Evolutionary conservation across 2,113 vertebrate species (phyloP).

Genomic region (Protobothrops flavoviridis): DNA sequence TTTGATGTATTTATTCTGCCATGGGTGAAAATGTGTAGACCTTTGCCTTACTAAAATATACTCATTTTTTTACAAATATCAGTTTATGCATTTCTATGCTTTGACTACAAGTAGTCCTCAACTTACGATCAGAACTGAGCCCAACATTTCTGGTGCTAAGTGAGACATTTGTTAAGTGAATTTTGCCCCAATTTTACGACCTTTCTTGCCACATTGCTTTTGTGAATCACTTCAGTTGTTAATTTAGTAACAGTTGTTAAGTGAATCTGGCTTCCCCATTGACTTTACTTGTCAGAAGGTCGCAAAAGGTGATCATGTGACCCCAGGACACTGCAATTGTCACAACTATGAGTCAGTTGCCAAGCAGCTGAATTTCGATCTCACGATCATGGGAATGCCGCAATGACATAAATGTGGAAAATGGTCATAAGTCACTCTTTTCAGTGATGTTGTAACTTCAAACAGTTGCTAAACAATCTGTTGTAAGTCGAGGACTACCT

Average conservation of each 20-base stretch:
- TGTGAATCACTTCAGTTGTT: not conserved
- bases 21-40: not conserved
- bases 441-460: not conserved
- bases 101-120: not conserved
- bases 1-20: not conserved
- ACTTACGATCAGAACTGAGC: not conserved
- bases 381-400: not conserved
- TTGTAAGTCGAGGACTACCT: not conserved
- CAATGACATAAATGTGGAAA: not conserved
- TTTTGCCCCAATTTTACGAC: not conserved
- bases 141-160: not conserved
- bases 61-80: not conserved
- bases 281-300: not conserved
- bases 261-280: not conserved
- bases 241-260: not conserved
- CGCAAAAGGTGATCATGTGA: not conserved
- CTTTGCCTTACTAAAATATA: not conserved
- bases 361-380: not conserved
- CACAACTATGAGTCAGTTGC: not conserved
- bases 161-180: not conserved
- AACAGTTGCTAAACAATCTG: not conserved
- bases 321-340: not conserved
- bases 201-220: not conserved
- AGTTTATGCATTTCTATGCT: not conserved
- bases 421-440: not conserved